phyloP scores from a whole-genome alignment of 1,140 invertebrate genomes.

The Lucilia cuprina region DNA sequence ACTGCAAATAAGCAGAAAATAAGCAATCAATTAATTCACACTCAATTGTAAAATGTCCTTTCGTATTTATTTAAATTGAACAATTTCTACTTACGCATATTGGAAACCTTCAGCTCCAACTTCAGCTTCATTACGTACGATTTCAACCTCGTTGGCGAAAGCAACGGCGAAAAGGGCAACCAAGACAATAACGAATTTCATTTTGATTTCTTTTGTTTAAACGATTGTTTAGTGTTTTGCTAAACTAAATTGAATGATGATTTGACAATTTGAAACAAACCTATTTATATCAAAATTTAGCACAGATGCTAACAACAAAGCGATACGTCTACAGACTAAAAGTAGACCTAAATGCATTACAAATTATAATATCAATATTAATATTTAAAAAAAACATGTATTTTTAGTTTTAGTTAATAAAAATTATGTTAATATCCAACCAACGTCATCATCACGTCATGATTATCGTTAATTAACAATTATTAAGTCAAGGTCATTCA shows the following conservation, averaged over 20 bases:
- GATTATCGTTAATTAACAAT: not conserved
- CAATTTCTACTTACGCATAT: conserved; percentile 51
- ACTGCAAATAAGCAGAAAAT: conserved; percentile 47
- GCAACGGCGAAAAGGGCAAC: conserved; percentile 36
- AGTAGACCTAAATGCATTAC: too few species aligned
- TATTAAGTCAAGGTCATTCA: not conserved
- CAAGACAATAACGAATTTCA: conserved; percentile 51
- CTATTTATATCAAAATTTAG: not conserved
- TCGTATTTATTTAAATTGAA: too few species aligned
- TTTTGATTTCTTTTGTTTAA: conserved; percentile 39
- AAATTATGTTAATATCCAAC: not conserved
- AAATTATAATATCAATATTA: too few species aligned
- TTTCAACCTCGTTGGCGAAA: conserved; percentile 10
- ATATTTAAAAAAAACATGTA: too few species aligned
- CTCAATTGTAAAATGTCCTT: too few species aligned
- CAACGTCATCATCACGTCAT: not conserved
- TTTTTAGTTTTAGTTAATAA: too few species aligned
- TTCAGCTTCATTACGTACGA: conserved; percentile 42
- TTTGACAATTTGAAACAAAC: not conserved
- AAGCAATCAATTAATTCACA: too few species aligned
- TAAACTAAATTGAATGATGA: conserved; percentile 1
- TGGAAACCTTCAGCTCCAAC: conserved; percentile 55
- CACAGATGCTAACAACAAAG: not conserved
- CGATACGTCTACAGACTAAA: not conserved
- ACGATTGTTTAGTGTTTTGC: not conserved